Base-by-base conservation (phyloP, 2,113 vertebrate genomes). In the Colistium nudipinnis region DNA sequence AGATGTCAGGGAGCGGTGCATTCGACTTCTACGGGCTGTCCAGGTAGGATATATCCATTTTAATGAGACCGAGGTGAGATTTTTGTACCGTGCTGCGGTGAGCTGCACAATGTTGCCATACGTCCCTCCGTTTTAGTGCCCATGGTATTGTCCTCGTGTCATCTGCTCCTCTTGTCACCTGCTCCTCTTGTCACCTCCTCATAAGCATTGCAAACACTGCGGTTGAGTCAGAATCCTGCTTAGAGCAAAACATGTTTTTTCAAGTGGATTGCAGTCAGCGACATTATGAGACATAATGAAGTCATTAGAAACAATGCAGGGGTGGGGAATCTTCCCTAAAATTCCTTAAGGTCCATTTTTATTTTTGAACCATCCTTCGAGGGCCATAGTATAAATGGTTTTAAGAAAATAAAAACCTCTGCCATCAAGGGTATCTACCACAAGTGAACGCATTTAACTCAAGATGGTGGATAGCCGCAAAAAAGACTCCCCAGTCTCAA, bases 1-100 rank as follows among this genome's bases (percentile, higher is more conserved):
- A 81, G 95, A 98, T 43, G 94, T 98, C 67, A 91, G 91, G 70
- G 90, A 94, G 83, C 93, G 88, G 70, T 95, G 94, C 33, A 51
- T 78, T 19, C 89, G 90, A 17, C 92, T 98, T 76, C 93, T 99
- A 24, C 70, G 83, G 67, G 76, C 48, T 1, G 92, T 96, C 66
- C 96, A 98, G 95, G 97, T 99, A 93, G 85, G 93, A 59, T 13
- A 62, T 16, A 27, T 10, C 19, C 25, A 0, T 12, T 24, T 9
- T 28, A 25, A 13, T 44, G 22, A 62, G 16, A 39, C 6, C 6
- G 30, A 4, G 0, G 31, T 3, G 10, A 41, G 13, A 49, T 52
- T 30, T 73, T 65, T 47, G 10, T 47, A 17, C 2, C 12, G 0
- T 44, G 45, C 27, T 33, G 24, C 25, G 9, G 41, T 12, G 35